These are phyloP conservation scores for Pandemis heparana DNA, from an alignment of 2,888 invertebrate species.

Conservation along the genomic window DNA sequence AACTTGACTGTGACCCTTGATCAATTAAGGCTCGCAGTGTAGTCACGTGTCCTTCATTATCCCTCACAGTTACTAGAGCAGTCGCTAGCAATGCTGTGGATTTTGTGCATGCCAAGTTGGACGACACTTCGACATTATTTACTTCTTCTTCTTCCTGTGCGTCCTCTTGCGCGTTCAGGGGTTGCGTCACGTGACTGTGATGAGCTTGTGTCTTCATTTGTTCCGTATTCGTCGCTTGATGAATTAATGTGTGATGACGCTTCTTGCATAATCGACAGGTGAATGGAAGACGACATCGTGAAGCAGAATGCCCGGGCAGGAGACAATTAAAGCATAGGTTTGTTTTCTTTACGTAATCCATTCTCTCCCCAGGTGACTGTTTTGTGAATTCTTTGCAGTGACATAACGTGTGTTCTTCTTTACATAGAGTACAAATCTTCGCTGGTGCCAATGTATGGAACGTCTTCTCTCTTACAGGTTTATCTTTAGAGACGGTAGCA, in stretches of 20 bases:
- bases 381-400: conserved; percentile 49
- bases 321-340: conserved; percentile 50
- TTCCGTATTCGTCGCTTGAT: conserved; percentile 37
- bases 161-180: not conserved
- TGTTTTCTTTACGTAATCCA: conserved; percentile 43
- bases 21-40: conserved; percentile 43
- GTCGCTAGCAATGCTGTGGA: conserved; percentile 47
- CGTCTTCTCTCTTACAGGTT: conserved; percentile 7
- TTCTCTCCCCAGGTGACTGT: conserved; percentile 45
- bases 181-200: conserved; percentile 16
- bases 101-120: conserved; percentile 37
- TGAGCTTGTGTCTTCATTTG: conserved; percentile 15
- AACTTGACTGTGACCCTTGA: conserved; percentile 40
- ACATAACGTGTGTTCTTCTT: conserved; percentile 45
- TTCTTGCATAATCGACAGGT: conserved; percentile 48
- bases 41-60: conserved; percentile 42
- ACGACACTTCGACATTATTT: conserved; percentile 41
- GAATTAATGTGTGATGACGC: conserved; percentile 49
- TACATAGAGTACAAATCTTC: conserved; percentile 37
- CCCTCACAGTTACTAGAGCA: conserved; percentile 45
- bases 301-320: conserved; percentile 45
- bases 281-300: conserved; percentile 42
- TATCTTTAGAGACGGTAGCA: not conserved
- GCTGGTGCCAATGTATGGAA: conserved; percentile 35
- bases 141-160: conserved; percentile 28